Evolutionary conservation across 2,797 vertebrate species (phyloP).

Genomic region (Paedocypris micromegethes): DNA sequence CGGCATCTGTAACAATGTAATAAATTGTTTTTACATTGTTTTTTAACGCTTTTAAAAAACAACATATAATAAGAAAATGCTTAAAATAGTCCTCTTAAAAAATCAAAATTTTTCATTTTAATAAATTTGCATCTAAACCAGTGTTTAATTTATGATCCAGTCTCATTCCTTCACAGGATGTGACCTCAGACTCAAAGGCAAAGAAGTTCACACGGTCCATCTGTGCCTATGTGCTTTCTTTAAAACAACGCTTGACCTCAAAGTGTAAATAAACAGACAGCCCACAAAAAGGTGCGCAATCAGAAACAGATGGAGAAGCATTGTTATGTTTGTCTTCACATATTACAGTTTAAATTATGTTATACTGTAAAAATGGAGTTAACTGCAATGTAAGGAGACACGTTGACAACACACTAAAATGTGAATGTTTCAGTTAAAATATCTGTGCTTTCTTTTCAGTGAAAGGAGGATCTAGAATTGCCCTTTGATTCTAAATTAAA

Average conservation of each 20-base stretch:
- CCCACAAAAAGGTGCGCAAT: background rate
- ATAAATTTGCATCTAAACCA: background rate
- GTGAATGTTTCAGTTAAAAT: too few species aligned
- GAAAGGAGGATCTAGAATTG: too few species aligned
- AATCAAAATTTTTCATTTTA: background rate
- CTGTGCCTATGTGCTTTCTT: background rate
- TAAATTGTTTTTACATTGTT: too few species aligned
- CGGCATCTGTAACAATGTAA: too few species aligned
- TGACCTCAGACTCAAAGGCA: background rate
- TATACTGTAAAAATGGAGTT: too few species aligned
- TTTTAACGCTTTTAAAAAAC: slow-evolving; percentile 6
- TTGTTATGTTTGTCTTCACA: too few species aligned
- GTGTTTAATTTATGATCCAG: background rate
- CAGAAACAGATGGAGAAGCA: too few species aligned
- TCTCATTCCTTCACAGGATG: background rate
- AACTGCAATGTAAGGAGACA: too few species aligned
- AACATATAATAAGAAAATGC: slow-evolving; percentile 45
- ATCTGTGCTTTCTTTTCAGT: too few species aligned
- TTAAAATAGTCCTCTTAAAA: background rate
- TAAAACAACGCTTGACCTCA: background rate
- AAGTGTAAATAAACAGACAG: background rate
- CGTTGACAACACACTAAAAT: too few species aligned
- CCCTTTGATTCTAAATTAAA: too few species aligned
- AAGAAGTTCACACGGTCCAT: background rate
- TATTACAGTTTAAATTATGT: too few species aligned